Conservation (phyloP, 1,140 invertebrate genomes). For the Camponotus floridanus region DNA sequence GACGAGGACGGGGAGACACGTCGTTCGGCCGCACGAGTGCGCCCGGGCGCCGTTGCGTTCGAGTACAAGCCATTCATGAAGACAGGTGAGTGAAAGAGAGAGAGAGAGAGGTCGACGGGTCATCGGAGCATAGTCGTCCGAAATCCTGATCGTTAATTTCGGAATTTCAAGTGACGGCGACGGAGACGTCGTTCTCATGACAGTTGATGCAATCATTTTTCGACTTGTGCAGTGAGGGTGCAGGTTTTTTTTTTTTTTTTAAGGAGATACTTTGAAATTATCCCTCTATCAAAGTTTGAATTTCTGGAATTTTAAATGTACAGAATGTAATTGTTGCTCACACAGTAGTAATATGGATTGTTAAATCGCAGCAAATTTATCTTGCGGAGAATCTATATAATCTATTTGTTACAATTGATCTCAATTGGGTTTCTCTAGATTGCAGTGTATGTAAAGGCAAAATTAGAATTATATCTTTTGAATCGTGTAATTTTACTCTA, state of each 20-base stretch:
- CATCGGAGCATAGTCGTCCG: too few species aligned
- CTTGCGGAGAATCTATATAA: background rate
- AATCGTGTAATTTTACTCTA: background rate
- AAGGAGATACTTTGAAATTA: too few species aligned
- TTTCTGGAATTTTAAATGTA: background rate
- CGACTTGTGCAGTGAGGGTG: background rate
- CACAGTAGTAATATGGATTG: background rate
- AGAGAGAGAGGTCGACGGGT: background rate
- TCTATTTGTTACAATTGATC: background rate
- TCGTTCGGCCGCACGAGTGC: constrained; percentile 77
- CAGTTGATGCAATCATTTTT: background rate
- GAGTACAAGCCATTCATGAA: constrained; percentile 82
- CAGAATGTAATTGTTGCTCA: background rate
- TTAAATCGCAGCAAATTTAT: background rate
- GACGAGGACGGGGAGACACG: constrained; percentile 55
- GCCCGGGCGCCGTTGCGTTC: constrained; percentile 75
- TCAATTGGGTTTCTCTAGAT: background rate
- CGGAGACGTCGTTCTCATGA: background rate
- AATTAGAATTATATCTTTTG: background rate
- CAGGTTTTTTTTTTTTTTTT: background rate
- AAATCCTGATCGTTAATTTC: too few species aligned
- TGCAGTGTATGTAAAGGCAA: background rate
- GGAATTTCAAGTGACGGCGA: background rate
- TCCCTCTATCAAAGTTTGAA: background rate
- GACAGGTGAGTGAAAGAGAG: constrained; percentile 81